Conservation (phyloP, 1,140 invertebrate genomes). For the Diorhabda carinulata region DNA sequence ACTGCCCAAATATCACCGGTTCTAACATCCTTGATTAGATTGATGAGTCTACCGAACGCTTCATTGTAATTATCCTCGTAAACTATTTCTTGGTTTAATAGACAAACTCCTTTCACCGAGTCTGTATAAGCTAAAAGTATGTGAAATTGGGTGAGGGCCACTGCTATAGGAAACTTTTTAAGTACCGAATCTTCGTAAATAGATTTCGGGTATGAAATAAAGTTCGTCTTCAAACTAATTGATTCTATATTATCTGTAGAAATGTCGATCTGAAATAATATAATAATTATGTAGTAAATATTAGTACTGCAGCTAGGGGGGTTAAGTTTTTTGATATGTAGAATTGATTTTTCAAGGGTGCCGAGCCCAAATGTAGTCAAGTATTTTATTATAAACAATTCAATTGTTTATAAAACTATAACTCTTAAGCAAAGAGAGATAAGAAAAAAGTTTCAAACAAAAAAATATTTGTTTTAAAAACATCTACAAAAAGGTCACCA, state of each 20-base stretch:
- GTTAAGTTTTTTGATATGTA: no score
- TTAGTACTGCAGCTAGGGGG: no score
- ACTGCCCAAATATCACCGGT: slow-evolving; percentile 82
- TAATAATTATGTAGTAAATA: background rate
- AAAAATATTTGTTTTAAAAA: no score
- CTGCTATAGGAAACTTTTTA: slow-evolving; percentile 61
- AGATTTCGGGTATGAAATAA: slow-evolving; percentile 39
- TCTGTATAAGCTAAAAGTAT: slow-evolving; percentile 78
- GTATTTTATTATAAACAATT: no score
- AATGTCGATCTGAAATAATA: slow-evolving; percentile 40
- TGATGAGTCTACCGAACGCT: slow-evolving; percentile 74
- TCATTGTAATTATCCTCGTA: slow-evolving; percentile 82
- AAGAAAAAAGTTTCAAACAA: no score
- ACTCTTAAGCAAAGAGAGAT: no score
- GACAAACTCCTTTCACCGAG: slow-evolving; percentile 77
- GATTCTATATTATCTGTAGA: slow-evolving; percentile 25
- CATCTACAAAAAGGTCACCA: no score
- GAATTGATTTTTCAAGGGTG: no score
- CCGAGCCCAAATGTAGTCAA: no score
- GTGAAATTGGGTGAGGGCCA: slow-evolving; percentile 90
- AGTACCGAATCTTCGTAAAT: slow-evolving; percentile 40
- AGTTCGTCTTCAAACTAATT: slow-evolving; percentile 28
- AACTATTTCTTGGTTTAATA: slow-evolving; percentile 82
- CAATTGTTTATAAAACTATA: no score
- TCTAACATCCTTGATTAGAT: slow-evolving; percentile 76